phyloP scores from a whole-genome alignment of 2,113 vertebrate genomes.

The Tenrec ecaudatus region DNA sequence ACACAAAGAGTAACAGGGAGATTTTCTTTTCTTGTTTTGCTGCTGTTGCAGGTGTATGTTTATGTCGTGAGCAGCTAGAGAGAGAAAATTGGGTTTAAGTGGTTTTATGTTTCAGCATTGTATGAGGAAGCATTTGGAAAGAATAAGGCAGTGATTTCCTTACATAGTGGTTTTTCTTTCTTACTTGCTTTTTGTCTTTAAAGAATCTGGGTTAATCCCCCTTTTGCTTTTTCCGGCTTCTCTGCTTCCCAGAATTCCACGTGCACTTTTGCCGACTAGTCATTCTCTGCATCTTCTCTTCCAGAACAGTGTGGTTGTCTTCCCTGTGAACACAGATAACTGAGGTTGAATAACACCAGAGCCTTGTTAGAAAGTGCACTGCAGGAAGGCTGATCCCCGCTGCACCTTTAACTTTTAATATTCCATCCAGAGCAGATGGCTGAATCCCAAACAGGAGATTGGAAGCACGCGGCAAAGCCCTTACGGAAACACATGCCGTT shows the following conservation, averaged over 20 bases:
- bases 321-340: neutral
- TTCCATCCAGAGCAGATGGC: neutral
- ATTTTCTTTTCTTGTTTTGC: neutral
- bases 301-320: neutral
- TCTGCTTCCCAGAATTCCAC: constrained; percentile 44
- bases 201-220: neutral
- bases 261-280: neutral
- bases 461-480: neutral
- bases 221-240: constrained; percentile 43
- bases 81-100: constrained; percentile 12
- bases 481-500: neutral
- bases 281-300: constrained; percentile 4
- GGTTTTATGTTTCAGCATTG: constrained; percentile 50
- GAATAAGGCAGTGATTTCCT: constrained; percentile 16
- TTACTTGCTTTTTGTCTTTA: too few relatives aligned
- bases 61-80: neutral
- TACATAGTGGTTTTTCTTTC: neutral
- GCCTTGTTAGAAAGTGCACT: neutral
- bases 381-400: neutral
- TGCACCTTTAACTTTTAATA: neutral
- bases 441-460: constrained; percentile 18
- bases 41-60: neutral
- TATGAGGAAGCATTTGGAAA: neutral
- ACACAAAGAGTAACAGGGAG: neutral
- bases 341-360: neutral